These are phyloP conservation scores for Harlomillsia oculata DNA, from an alignment of 1,140 invertebrate genomes.

Conservation along the genomic window DNA sequence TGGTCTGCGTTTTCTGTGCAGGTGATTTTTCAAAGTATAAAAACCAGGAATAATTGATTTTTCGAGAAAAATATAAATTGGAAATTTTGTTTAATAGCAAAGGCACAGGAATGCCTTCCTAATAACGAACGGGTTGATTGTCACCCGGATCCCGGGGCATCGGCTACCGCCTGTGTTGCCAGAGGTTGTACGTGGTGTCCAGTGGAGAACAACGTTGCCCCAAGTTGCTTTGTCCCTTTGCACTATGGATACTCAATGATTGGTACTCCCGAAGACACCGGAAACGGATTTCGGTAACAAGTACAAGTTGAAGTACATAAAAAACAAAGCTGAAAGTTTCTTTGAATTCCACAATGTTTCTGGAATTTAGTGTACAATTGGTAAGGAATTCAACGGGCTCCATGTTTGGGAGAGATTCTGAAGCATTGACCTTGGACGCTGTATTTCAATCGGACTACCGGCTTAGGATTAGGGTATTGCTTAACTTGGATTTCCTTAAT, in stretches of 20 bases:
- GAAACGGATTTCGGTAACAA: constrained; percentile 23
- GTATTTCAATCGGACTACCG: constrained; percentile 8
- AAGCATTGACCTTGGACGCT: constrained; percentile 13
- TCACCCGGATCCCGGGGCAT: constrained; percentile 55
- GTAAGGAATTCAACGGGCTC: neutral
- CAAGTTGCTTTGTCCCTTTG: constrained; percentile 61
- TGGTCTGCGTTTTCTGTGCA: too few relatives aligned
- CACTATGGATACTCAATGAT: constrained; percentile 44
- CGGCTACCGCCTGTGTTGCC: constrained; percentile 50
- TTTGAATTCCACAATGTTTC: neutral
- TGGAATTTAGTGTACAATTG: constrained; percentile 4
- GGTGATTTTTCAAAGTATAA: too few relatives aligned
- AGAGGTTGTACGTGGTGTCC: constrained; percentile 61
- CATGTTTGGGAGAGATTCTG: constrained; percentile 16
- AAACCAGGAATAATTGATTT: too few relatives aligned
- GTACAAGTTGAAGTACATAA: too few relatives aligned
- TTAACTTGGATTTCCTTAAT: too few relatives aligned
- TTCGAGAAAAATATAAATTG: too few relatives aligned
- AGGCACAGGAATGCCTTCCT: constrained; percentile 14
- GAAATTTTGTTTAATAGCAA: too few relatives aligned
- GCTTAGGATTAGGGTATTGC: constrained; percentile 15
- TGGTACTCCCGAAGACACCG: constrained; percentile 5
- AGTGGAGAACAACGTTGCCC: constrained; percentile 42
- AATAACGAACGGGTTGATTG: constrained; percentile 61
- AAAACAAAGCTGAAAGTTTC: too few relatives aligned